A percentile compares a stretch with the other conserved stretches of the same genome.
Evolutionary conservation across 2,888 invertebrate species (phyloP).

Genomic region (Philereme transversata): DNA sequence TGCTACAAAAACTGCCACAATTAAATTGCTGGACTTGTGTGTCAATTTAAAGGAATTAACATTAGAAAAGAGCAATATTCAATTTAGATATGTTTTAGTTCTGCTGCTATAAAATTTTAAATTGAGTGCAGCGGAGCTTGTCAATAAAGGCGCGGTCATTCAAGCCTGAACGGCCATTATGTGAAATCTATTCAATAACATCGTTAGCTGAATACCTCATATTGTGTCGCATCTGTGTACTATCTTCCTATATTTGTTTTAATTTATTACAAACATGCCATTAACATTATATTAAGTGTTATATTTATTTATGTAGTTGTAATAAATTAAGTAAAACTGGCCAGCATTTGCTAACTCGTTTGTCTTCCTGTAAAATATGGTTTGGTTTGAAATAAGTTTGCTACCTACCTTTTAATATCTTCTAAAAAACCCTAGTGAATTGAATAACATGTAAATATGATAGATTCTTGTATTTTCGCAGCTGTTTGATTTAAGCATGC

Average conservation of each 20-base stretch:
- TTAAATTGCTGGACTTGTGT: conserved; percentile 16
- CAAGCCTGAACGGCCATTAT: conserved; percentile 38
- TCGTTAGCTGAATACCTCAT: conserved; percentile 32
- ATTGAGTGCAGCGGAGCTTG: conserved; percentile 31
- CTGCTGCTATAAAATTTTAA: conserved; percentile 30
- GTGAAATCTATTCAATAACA: conserved; percentile 41
- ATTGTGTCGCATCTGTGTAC: conserved; percentile 16
- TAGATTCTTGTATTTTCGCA: conserved; percentile 22
- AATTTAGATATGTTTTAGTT: conserved; percentile 15
- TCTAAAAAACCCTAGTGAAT: not conserved
- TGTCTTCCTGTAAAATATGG: too few relatives aligned
- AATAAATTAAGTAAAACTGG: too few relatives aligned
- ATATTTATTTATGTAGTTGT: too few relatives aligned
- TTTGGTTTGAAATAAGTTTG: too few relatives aligned
- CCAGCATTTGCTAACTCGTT: too few relatives aligned
- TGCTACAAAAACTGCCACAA: conserved; percentile 12
- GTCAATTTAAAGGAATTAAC: conserved; percentile 10
- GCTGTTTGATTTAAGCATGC: conserved; percentile 39
- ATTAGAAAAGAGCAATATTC: conserved; percentile 18
- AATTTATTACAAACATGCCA: too few relatives aligned
- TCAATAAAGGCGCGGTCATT: conserved; percentile 35
- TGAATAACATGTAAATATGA: conserved; percentile 13
- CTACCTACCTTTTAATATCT: too few relatives aligned
- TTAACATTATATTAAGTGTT: too few relatives aligned
- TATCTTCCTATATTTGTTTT: not conserved